Evolutionary conservation across 2,113 vertebrate species (phyloP), one percentile per base, ranked within the genome.

Genomic region (Desmodus rotundus): DNA sequence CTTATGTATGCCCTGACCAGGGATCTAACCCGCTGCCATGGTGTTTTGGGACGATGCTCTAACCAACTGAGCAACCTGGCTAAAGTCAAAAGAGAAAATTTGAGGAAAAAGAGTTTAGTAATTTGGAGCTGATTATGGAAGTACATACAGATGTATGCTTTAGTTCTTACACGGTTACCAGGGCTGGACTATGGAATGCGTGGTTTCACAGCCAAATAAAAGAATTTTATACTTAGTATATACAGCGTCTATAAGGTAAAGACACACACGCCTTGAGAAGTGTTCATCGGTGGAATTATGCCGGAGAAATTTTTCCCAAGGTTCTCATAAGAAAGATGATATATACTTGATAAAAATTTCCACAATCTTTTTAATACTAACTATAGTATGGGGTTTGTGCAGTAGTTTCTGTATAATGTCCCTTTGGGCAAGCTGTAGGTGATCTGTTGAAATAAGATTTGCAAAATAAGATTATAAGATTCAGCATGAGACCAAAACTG

Each of bases 151-250:
- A 90, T 52, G 1, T 28, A 58, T 91, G 56, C 22, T 19, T 73
- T 89, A 58, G 24, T 70, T 91, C 17, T 85, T 91, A 24, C 5
- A 80, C 28, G 47, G 31, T 91, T 92, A 61, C 1, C 72, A 94
- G 72, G 76, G 16, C 9, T 67, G 2, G 45, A 31, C 83, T 77
- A 3, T 56, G 7, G 7, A 96, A 89, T 86, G 15, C 50, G 85
- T 96, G 24, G n/a, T 52, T 92, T 96, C 26, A 24, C 10, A 85
- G 50, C 38, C 52, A 93, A 82, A 88, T 72, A 94, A 87, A 77
- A 68, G 26, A 82, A 72, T 94, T 94, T 92, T 87, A 73, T 87
- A 47, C 54, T 86, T 72, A 12, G 31, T 58, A 43, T 73, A 36
- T 82, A 5, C n/a, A 52, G 19, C 22, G 45, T 95, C 73, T 86